Base-by-base conservation (phyloP, 2,113 vertebrate species). In the Corynorhinus townsendii region DNA sequence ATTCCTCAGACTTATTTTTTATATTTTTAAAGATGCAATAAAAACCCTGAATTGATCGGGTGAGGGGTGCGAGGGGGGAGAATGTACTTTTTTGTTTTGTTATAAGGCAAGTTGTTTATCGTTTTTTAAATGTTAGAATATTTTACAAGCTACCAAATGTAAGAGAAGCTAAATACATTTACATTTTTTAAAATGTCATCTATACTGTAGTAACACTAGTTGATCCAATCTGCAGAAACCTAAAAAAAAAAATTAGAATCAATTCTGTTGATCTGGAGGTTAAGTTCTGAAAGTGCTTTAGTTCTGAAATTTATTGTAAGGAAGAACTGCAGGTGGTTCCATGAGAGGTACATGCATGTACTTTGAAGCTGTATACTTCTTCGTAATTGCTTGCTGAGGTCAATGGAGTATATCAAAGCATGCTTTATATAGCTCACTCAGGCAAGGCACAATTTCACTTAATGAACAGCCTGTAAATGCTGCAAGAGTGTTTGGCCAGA, bases 301-400 rank as follows among this genome's bases (percentile, higher is more conserved):
- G 12, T 52, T 26, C 86, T 24, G 87, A 75, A 43, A 15, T 91
- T 97, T 97, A 98, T 0, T 96, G 92, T 19, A 99, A 96, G 98
- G 98, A 86, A 99, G 98, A 86, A 97, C 45, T 20, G 84, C 93
- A 52, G 98, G 98, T 2, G 97, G 97, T 14, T 98, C 97, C 97
- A 99, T 79, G 71, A 98, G 98, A 71, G 98, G 99, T 56, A 98
- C 98, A 0, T 98, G 97, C 96, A 98, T 90, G 93, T 98, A 98
- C 99, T 98, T 99, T 17, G 98, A 96, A 81, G 95, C 96, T 96
- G 98, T 99, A 93, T 99, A 99, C 84, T 99, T 99, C 73, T 99
- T 98, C 90, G 98, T 98, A 95, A 99, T 98, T 0, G 99, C 98
- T 96, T 99, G 99, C 87, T 99, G 99, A 33, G 98, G 98, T 22